Conservation (phyloP, 2,888 invertebrate genomes). For the Strigamia transsilvanica region DNA sequence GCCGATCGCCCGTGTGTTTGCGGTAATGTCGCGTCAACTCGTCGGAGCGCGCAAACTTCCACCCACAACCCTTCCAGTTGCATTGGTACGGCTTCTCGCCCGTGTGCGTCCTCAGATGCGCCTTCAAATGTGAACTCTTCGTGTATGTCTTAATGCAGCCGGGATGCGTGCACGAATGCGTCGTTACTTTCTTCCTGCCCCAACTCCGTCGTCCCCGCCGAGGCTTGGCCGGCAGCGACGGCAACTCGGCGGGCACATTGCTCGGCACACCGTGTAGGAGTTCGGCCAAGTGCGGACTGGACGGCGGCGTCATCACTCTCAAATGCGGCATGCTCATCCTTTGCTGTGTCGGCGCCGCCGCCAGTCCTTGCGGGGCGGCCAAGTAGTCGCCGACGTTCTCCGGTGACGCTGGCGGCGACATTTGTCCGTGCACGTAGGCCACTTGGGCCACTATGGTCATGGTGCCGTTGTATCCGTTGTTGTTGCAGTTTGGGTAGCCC, state of each 20-base stretch:
- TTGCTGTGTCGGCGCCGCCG: slow-evolving; percentile 56
- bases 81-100: slow-evolving; percentile 72
- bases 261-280: slow-evolving; percentile 50
- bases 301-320: slow-evolving; percentile 56
- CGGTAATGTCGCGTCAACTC: slow-evolving; percentile 72
- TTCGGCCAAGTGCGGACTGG: slow-evolving; percentile 55
- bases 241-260: neutral
- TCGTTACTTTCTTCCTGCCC: slow-evolving; percentile 68
- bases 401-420: slow-evolving; percentile 66
- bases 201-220: slow-evolving; percentile 67
- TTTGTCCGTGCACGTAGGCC: slow-evolving; percentile 61
- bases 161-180: slow-evolving; percentile 69
- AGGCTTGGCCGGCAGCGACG: slow-evolving; percentile 58
- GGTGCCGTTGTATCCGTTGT: slow-evolving; percentile 60
- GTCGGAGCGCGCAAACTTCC: slow-evolving; percentile 72
- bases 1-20: slow-evolving; percentile 70
- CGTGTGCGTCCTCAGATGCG: slow-evolving; percentile 64
- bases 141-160: slow-evolving; percentile 72
- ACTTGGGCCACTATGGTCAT: slow-evolving; percentile 62
- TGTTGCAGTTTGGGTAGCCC: neutral
- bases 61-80: slow-evolving; percentile 71
- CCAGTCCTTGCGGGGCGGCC: slow-evolving; percentile 46
- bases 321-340: slow-evolving; percentile 56
- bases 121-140: slow-evolving; percentile 72
- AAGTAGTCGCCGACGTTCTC: slow-evolving; percentile 60